Base-by-base conservation (phyloP, 2,113 vertebrate species). In the Oreotrochilus melanogaster region DNA sequence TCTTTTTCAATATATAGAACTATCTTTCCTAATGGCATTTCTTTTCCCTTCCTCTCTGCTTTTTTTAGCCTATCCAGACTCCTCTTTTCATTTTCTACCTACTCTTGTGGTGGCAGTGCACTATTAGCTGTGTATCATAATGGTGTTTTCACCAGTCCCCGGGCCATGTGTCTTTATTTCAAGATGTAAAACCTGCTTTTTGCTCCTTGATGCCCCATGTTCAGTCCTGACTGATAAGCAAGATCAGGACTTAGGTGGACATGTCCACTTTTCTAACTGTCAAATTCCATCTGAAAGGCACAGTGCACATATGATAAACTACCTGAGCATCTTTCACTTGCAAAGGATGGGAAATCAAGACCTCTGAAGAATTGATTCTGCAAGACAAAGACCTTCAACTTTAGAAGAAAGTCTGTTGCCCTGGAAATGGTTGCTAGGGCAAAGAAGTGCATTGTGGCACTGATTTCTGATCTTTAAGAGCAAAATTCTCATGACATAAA, bases 401-500 rank as follows among this genome's bases (percentile, higher is more conserved):
- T 86, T 22, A 86, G 64, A 94, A 86, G 45, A 79, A 96, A 92
- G 78, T 88, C 47, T 95, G 50, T 95, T 96, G 70, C 89, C 62
- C 67, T 94, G 96, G 94, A 93, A 96, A 62, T 87, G 13, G 83
- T 75, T 91, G 72, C 83, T 88, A 81, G 83, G 78, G 79, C 91
- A 81, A 69, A 96, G 79, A 35, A 86, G 25, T 37, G 87, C 47
- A 62, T 89, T 94, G 96, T 95, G 81, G 66, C 81, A 95, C 71
- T 91, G 70, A 76, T 79, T 91, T 96, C 85, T 95, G 60, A 82
- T 95, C 50, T 93, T 96, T 81, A 91, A 96, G 96, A 97, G 53
- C 50, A 95, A 95, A 92, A 70, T 56, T 95, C 92, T 90, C 65
- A 66, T 85, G 73, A 83, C 70, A 61, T 94, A 96, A 96, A 93